Evolutionary conservation across 2,797 vertebrate species (phyloP).

Genomic region (Nannoperca obscura): DNA sequence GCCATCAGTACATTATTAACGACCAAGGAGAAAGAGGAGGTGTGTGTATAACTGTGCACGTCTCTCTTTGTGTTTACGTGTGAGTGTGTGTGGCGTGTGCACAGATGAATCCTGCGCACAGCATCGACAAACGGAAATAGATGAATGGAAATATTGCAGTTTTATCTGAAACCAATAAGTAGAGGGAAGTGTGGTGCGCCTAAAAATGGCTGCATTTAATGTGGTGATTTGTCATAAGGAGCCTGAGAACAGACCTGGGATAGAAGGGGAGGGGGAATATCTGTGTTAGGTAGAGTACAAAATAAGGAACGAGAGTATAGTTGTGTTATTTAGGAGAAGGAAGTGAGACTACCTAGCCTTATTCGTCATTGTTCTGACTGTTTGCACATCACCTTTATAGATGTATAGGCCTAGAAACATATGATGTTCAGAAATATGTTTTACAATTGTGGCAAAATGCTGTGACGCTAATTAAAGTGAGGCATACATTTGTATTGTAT

Average conservation of each 20-base stretch:
- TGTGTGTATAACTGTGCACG: constrained; percentile 30
- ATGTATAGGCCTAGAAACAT: not conserved
- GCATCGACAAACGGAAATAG: constrained; percentile 71
- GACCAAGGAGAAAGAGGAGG: constrained; percentile 61
- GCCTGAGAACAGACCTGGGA: constrained; percentile 42
- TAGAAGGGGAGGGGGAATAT: constrained; percentile 59
- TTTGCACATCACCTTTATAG: not conserved
- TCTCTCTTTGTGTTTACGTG: not conserved
- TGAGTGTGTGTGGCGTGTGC: constrained; percentile 34
- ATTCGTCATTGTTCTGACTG: constrained; percentile 17
- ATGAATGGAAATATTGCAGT: constrained; percentile 78
- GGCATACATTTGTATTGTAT: not conserved
- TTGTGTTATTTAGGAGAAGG: constrained; percentile 41
- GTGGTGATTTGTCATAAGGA: constrained; percentile 78
- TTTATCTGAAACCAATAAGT: constrained; percentile 84
- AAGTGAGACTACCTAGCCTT: not conserved
- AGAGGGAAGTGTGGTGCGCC: constrained; percentile 62
- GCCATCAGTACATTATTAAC: constrained; percentile 80
- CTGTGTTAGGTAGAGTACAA: constrained; percentile 65
- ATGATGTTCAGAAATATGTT: not conserved
- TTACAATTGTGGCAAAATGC: not conserved
- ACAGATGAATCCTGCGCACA: not conserved
- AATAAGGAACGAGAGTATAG: constrained; percentile 38
- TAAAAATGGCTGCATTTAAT: constrained; percentile 73
- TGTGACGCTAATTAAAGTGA: not conserved